Percentiles rank a stretch among this genome's conserved stretches.
phyloP scores from a whole-genome alignment of 2,113 vertebrate genomes.

The Ptyas mucosa region DNA sequence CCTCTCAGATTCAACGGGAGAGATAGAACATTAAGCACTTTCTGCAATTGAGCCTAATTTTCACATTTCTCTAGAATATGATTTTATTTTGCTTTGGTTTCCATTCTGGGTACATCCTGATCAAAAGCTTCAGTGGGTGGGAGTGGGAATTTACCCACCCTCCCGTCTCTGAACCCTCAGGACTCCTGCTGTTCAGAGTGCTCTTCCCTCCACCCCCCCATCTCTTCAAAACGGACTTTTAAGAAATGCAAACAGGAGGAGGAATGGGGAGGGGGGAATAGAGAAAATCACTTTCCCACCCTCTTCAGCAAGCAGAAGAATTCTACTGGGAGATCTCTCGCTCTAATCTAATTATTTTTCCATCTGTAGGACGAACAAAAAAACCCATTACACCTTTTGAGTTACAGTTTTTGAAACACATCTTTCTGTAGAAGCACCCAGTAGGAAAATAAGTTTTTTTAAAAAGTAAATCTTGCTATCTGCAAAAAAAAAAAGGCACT shows the following conservation, averaged over 20 bases:
- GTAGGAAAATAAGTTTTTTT: background rate
- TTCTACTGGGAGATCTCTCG: background rate
- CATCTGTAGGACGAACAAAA: background rate
- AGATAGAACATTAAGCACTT: background rate
- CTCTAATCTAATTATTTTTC: background rate
- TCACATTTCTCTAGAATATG: background rate
- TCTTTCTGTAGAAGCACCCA: background rate
- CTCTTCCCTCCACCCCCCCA: background rate
- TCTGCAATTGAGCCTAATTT: background rate
- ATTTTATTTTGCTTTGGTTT: background rate
- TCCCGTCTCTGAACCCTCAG: background rate
- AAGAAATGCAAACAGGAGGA: background rate
- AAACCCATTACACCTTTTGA: background rate
- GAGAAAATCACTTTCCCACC: background rate
- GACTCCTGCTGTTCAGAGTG: background rate
- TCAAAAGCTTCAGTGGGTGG: background rate
- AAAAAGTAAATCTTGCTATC: background rate
- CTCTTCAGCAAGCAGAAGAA: background rate
- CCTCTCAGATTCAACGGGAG: background rate
- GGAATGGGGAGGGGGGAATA: background rate
- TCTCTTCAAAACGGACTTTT: background rate
- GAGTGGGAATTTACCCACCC: background rate
- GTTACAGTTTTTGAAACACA: background rate
- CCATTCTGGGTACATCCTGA: background rate
- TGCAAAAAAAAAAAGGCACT: background rate